Percentiles rank a stretch among this genome's conserved stretches.
These are phyloP conservation scores for Phyllotis vaccarum DNA, from an alignment of 2,797 vertebrate species.

Conservation along the genomic window DNA sequence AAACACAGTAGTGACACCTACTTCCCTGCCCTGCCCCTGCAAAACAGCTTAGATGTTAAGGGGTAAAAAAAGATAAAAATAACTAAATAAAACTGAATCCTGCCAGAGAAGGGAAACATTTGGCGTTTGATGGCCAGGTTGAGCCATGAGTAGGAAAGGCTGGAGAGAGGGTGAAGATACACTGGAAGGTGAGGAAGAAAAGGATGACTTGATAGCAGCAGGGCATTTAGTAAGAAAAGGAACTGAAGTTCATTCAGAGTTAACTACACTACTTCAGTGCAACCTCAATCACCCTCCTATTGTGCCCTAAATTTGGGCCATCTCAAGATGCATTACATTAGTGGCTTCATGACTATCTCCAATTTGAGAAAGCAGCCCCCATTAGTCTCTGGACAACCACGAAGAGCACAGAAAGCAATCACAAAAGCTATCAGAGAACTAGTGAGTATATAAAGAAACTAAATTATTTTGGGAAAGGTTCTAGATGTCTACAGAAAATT, in stretches of 20 bases:
- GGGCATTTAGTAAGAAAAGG: neutral
- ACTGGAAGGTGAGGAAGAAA: neutral
- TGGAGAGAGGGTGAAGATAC: neutral
- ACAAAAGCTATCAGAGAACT: conserved; percentile 3
- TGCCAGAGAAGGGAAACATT: neutral
- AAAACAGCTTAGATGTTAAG: neutral
- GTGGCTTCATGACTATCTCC: neutral
- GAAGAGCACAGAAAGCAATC: neutral
- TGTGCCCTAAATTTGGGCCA: neutral
- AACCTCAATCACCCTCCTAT: neutral
- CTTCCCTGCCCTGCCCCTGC: too few relatives aligned
- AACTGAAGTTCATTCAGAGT: neutral
- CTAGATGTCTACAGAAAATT: neutral
- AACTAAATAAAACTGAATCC: neutral
- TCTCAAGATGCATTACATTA: neutral
- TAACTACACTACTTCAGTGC: neutral
- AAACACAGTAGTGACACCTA: neutral
- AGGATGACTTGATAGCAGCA: neutral
- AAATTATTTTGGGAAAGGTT: neutral
- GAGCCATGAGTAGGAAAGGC: neutral
- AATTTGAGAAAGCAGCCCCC: neutral
- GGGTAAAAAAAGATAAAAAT: neutral
- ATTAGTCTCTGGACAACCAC: neutral
- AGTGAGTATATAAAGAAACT: neutral
- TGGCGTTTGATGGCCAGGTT: neutral